Evolutionary conservation across 2,888 invertebrate genomes (phyloP).

Genomic region (Cabera pusaria): DNA sequence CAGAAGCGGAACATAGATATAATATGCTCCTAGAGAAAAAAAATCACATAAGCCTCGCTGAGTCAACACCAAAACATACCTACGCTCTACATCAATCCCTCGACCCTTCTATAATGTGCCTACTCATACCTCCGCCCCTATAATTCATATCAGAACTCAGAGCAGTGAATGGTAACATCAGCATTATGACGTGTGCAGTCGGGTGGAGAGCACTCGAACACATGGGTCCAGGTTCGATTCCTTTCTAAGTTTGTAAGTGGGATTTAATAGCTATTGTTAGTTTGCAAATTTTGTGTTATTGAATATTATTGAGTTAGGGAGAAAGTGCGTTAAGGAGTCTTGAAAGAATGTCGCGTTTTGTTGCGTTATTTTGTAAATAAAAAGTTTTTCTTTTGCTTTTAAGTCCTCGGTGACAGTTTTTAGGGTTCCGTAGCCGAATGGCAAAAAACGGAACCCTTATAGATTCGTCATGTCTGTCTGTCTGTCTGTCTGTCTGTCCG

Average conservation of each 20-base stretch:
- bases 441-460: no score
- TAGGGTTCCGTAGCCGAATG: no score
- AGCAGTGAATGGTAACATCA: conserved; percentile 55
- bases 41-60: no score
- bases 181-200: conserved; percentile 63
- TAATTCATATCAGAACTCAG: conserved; percentile 51
- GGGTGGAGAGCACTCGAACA: conserved; percentile 68
- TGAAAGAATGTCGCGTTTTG: conserved; percentile 22
- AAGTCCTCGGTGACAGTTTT: no score
- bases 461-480: no score
- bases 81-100: conserved; percentile 1
- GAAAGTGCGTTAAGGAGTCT: conserved; percentile 23
- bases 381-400: no score
- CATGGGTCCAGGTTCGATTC: conserved; percentile 71
- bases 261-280: conserved; percentile 38
- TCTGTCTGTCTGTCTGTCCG: no score
- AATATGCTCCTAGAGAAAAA: no score
- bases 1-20: no score
- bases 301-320: conserved; percentile 31
- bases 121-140: conserved; percentile 51
- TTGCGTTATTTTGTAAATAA: background rate
- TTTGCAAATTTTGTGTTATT: conserved; percentile 34
- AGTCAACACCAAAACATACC: conserved; percentile 2
- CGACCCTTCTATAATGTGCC: conserved; percentile 13
- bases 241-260: conserved; percentile 60